These are phyloP conservation scores for Plotosus lineatus DNA, from an alignment of 2,113 vertebrate species.

Conservation along the genomic window DNA sequence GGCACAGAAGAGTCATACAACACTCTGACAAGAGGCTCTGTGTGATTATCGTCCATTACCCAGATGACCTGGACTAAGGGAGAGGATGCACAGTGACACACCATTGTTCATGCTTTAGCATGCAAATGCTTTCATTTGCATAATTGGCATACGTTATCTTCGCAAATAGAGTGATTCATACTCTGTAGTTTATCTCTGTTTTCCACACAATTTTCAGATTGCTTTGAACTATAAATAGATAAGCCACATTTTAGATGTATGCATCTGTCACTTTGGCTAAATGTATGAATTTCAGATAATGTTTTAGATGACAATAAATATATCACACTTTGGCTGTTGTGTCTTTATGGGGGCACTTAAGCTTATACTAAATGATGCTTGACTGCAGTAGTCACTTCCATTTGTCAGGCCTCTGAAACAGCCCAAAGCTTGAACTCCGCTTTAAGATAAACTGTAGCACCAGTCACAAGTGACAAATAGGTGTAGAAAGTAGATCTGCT, in stretches of 20 bases:
- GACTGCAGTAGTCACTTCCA: slow-evolving; percentile 28
- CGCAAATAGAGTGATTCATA: slow-evolving; percentile 34
- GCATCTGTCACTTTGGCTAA: neutral
- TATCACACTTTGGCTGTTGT: slow-evolving; percentile 25
- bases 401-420: slow-evolving; percentile 27
- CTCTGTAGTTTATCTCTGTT: slow-evolving; percentile 31
- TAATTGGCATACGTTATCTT: slow-evolving; percentile 35
- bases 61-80: slow-evolving; percentile 36
- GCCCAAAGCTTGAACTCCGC: slow-evolving; percentile 7
- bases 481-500: slow-evolving; percentile 39
- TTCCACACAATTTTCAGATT: slow-evolving; percentile 1
- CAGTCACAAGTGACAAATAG: slow-evolving; percentile 37
- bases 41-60: slow-evolving; percentile 49
- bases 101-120: slow-evolving; percentile 33
- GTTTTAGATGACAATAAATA: slow-evolving; percentile 19
- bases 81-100: slow-evolving; percentile 30
- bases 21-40: slow-evolving; percentile 45
- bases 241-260: neutral
- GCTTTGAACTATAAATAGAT: slow-evolving; percentile 25
- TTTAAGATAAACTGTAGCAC: slow-evolving; percentile 18
- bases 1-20: slow-evolving; percentile 29
- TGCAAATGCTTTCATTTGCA: slow-evolving; percentile 39
- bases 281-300: slow-evolving; percentile 14
- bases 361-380: slow-evolving; percentile 20
- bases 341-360: slow-evolving; percentile 27